Conservation (phyloP, 2,797 vertebrate genomes). For the Spheniscus humboldti region DNA sequence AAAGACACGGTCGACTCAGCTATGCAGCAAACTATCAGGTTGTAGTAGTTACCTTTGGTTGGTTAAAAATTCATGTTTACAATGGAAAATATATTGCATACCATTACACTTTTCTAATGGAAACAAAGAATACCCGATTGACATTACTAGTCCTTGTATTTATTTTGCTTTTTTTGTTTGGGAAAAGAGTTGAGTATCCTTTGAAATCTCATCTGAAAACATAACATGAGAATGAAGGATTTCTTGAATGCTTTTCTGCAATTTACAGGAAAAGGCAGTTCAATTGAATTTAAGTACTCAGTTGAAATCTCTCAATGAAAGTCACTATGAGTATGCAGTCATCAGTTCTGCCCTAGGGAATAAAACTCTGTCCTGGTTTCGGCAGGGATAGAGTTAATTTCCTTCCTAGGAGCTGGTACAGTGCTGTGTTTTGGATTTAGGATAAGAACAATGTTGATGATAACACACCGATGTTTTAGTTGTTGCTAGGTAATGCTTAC, state of each 20-base stretch:
- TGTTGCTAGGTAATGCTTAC: too few species aligned
- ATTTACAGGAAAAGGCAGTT: not conserved
- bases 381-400: too few species aligned
- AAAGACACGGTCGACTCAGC: not conserved
- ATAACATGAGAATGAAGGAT: not conserved
- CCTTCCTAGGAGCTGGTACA: too few species aligned
- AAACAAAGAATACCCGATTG: too few species aligned
- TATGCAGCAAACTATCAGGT: not conserved
- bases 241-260: not conserved
- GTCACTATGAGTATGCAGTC: not conserved
- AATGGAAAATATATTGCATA: not conserved
- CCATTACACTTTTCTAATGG: not conserved
- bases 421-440: too few species aligned
- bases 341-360: not conserved
- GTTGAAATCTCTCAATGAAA: not conserved
- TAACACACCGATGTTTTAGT: too few species aligned
- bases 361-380: not conserved
- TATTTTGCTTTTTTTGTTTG: not conserved
- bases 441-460: too few species aligned
- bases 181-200: not conserved
- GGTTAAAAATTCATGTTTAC: not conserved
- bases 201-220: not conserved
- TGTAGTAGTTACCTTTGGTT: not conserved
- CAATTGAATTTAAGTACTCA: not conserved
- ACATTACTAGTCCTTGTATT: not conserved